Base-by-base conservation (phyloP, 2,797 vertebrate genomes). In the Rousettus madagascariensis region DNA sequence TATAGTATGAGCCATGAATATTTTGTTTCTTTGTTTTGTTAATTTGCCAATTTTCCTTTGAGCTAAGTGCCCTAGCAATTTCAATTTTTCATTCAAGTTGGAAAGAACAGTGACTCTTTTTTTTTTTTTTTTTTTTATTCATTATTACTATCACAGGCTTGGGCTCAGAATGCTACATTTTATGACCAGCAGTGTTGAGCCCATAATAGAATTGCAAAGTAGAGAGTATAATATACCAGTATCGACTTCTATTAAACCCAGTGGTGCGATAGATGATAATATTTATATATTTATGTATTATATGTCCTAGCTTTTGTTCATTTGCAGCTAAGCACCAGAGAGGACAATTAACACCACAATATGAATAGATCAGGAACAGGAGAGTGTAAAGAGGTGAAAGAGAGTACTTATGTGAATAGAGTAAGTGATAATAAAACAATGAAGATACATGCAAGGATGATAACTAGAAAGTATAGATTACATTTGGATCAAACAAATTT, bases 21-120 rank as follows among this genome's bases (percentile, higher is more conserved):
- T 98, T 98, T 98, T 98, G 97, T 98, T 98, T 98, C 97, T 97
- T 87, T 96, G 89, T 98, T 97, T 98, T 98, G 96, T 98, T 98
- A 98, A 98, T 98, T 98, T 98, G 96, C 97, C 97, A 96, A 78
- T 98, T 98, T 98, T 98, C 98, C 98, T 98, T 98, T 97, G 97
- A 98, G 98, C 98, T 97, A 97, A 98, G 95, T 98, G 96, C 95
- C 97, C 95, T 97, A 92, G 95, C 96, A 97, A 96, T 98, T 98
- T 98, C 98, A 98, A 98, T 98, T 98, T 98, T 98, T 98, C 97
- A 97, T 98, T 98, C 69, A 89, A 95, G 97, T 97, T 97, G 92
- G 90, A 93, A 97, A 98, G 95, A 98, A 91, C 97, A 98, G 98
- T 98, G 97, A 96, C 97, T 96, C 88, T 13, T 95, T 97, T 95